Percentiles rank a stretch among this genome's conserved stretches.
Evolutionary conservation across 2,888 invertebrate genomes (phyloP).

Genomic region (Caenorhabditis sinica): DNA sequence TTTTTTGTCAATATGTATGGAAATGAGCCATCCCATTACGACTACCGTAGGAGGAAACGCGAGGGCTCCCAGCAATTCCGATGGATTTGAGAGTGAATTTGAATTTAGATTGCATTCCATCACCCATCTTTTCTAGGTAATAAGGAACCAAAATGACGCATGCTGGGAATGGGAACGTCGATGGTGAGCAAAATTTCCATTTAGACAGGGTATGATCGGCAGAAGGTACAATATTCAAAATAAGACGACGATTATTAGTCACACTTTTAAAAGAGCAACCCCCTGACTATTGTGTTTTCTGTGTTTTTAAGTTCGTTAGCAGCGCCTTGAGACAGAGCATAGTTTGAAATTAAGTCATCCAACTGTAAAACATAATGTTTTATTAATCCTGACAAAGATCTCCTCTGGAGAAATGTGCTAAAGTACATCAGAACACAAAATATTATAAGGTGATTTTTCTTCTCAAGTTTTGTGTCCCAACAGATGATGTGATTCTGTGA

Average conservation of each 20-base stretch:
- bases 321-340: conserved; percentile 1
- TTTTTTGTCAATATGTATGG: conserved; percentile 51
- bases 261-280: conserved; percentile 1
- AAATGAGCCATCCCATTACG: conserved; percentile 37
- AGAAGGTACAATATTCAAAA: conserved; percentile 13
- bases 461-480: too few relatives aligned
- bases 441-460: neutral
- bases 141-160: conserved; percentile 42
- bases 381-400: neutral
- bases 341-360: neutral
- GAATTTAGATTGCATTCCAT: conserved; percentile 51
- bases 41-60: conserved; percentile 15
- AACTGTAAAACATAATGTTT: neutral
- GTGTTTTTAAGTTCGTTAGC: neutral
- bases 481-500: too few relatives aligned
- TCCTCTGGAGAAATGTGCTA: neutral
- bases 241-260: neutral
- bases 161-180: conserved; percentile 10
- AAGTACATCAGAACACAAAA: neutral
- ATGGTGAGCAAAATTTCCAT: conserved; percentile 40
- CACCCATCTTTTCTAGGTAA: conserved; percentile 19
- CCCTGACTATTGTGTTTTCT: neutral
- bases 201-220: conserved; percentile 30
- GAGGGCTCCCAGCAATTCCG: conserved; percentile 9
- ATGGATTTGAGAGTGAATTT: conserved; percentile 41